Evolutionary conservation across 2,888 invertebrate genomes (phyloP), one percentile per base, ranked within the genome.

Genomic region (Formica aserva): DNA sequence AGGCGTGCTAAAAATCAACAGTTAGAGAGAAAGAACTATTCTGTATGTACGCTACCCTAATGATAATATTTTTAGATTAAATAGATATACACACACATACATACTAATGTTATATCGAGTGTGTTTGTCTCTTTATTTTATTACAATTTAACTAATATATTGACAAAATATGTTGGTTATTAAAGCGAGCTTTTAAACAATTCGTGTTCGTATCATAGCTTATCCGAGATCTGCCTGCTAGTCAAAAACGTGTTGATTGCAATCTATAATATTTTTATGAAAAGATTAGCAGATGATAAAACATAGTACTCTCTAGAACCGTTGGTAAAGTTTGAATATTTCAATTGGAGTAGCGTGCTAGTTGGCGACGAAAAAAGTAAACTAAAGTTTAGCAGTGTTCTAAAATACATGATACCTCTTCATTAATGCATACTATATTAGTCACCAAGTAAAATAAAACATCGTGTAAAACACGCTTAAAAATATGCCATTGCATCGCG

Each of bases 321-420:
- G 63, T 15, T 63, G 22, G 35, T 45, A 38, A 48, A 76, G 63
- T 65, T 76, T 63, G 66, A 66, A 65, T 52, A 76, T 65, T 66
- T 66, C 38, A 76, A 48, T 32, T 75, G 22, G 26, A 76, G 3
- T 65, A 32, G 18, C 38, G 15, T 63, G 22, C 32, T 35, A 38
- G 52, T 26, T 38, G 35, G 65, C 65, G 76, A 76, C 13, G 65
- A 65, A 52, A 65, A 52, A 65, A 18, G 35, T 18, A 76, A 65
- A 52, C 65, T 65, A 13, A 52, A 52, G 48, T 45, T 74, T 48
- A 48, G 26, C 26, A 65, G 35, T 22, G 1, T 75, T 35, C 18
- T 66, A 3, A 76, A 65, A 29, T 76, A 35, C 22, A 15, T 9
- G 45, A 63, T 63, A 22, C 63, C n/a, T 63, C 22, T 74, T 45